Evolutionary conservation across 1,140 invertebrate genomes (phyloP).

Genomic region (Cotesia glomerata): DNA sequence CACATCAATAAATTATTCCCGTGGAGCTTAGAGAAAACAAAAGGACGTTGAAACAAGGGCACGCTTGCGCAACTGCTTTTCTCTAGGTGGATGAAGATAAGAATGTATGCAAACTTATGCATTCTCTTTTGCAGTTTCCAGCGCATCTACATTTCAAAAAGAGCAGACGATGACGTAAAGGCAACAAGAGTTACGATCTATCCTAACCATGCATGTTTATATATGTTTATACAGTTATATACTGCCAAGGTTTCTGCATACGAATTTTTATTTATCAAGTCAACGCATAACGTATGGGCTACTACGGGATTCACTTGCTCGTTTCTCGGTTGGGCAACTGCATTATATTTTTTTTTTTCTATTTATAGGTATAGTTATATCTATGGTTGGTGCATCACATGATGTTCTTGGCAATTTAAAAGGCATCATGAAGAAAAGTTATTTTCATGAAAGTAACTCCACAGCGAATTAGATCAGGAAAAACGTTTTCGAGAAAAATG

Average conservation of each 20-base stretch:
- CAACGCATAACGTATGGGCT: slow-evolving; percentile 8
- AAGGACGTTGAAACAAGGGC: too few species aligned
- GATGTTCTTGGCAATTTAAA: slow-evolving; percentile 6
- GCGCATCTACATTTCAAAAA: slow-evolving; percentile 33
- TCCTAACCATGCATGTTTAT: not conserved
- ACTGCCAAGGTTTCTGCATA: not conserved
- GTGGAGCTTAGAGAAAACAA: too few species aligned
- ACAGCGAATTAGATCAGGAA: slow-evolving; percentile 19
- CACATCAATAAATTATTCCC: too few species aligned
- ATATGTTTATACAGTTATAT: not conserved
- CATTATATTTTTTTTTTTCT: not conserved
- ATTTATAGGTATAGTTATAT: not conserved
- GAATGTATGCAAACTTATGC: slow-evolving; percentile 18
- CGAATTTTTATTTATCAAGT: slow-evolving; percentile 33
- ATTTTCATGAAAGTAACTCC: not conserved
- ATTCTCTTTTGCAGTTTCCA: slow-evolving; percentile 30
- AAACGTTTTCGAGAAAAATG: slow-evolving; percentile 5
- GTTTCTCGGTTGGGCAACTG: not conserved
- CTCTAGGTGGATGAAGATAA: not conserved
- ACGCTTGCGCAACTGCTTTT: not conserved
- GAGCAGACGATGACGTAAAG: slow-evolving; percentile 25
- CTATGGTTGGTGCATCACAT: not conserved
- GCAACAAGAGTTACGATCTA: slow-evolving; percentile 17
- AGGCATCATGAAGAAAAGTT: slow-evolving; percentile 23
- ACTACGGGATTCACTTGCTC: slow-evolving; percentile 10